These are phyloP conservation scores for Pelmatolapia mariae DNA, from an alignment of 2,113 vertebrate species.

Conservation along the genomic window DNA sequence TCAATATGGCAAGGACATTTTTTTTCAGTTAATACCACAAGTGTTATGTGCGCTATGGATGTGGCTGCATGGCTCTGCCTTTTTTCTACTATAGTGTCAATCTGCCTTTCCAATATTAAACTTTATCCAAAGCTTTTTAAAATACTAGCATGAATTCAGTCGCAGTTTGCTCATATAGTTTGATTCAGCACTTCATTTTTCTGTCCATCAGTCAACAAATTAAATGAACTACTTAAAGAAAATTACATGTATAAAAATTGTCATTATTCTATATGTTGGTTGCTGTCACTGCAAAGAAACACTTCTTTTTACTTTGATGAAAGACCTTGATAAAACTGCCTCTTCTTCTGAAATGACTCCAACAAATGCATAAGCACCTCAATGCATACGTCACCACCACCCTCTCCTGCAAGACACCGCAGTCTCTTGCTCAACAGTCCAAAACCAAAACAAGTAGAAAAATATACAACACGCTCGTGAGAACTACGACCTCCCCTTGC, in stretches of 20 bases:
- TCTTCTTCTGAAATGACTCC: slow-evolving; percentile 39
- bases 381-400: background rate
- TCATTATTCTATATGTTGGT: background rate
- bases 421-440: slow-evolving; percentile 8
- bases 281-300: slow-evolving; percentile 37
- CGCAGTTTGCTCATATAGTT: background rate
- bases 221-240: slow-evolving; percentile 18
- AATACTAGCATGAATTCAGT: background rate
- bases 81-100: background rate
- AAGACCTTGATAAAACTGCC: slow-evolving; percentile 65
- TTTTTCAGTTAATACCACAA: background rate
- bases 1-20: background rate
- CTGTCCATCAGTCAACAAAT: slow-evolving; percentile 1
- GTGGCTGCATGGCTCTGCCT: background rate
- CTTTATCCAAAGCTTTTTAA: background rate
- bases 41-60: background rate
- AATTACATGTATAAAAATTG: slow-evolving; percentile 13
- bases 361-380: slow-evolving; percentile 21
- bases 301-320: slow-evolving; percentile 66
- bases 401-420: slow-evolving; percentile 14
- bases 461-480: slow-evolving; percentile 64
- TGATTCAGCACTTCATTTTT: background rate
- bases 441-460: slow-evolving; percentile 61
- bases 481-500: slow-evolving; percentile 35
- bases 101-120: background rate